phyloP scores from a whole-genome alignment of 2,113 vertebrate species.

The Toxostoma redivivum region DNA sequence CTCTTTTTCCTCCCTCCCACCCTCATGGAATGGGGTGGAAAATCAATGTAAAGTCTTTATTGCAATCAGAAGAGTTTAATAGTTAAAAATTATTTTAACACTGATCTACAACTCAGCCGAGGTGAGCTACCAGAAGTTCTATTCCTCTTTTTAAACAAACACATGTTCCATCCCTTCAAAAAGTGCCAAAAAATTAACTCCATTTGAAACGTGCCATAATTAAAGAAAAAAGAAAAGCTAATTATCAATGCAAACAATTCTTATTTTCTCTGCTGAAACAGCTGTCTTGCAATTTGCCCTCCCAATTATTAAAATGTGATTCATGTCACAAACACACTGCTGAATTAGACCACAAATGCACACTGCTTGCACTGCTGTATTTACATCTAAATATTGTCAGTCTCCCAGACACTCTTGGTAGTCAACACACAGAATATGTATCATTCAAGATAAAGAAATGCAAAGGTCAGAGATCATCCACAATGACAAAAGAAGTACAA shows the following conservation, averaged over 20 bases:
- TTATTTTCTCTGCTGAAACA: slow-evolving; percentile 2
- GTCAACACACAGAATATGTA: neutral
- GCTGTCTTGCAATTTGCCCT: slow-evolving; percentile 26
- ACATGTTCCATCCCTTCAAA: neutral
- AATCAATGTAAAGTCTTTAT: neutral
- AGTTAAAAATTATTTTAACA: neutral
- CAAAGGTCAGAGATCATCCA: neutral
- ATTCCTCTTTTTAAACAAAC: neutral
- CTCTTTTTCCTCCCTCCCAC: neutral
- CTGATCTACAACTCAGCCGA: neutral
- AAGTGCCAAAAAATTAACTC: neutral
- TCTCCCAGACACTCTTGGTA: neutral
- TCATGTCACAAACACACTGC: slow-evolving; percentile 18
- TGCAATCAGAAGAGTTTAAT: neutral
- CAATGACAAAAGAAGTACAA: neutral
- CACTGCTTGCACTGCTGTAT: slow-evolving; percentile 30
- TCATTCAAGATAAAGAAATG: neutral
- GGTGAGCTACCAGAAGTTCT: neutral
- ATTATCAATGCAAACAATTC: slow-evolving; percentile 18
- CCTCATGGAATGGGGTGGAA: neutral
- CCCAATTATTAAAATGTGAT: slow-evolving; percentile 37
- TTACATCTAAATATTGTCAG: slow-evolving; percentile 39
- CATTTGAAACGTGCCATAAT: neutral
- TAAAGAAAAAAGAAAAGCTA: neutral
- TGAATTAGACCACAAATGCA: slow-evolving; percentile 40